phyloP scores from a whole-genome alignment of 2,113 vertebrate species.

The Rhabdornis inornatus region DNA sequence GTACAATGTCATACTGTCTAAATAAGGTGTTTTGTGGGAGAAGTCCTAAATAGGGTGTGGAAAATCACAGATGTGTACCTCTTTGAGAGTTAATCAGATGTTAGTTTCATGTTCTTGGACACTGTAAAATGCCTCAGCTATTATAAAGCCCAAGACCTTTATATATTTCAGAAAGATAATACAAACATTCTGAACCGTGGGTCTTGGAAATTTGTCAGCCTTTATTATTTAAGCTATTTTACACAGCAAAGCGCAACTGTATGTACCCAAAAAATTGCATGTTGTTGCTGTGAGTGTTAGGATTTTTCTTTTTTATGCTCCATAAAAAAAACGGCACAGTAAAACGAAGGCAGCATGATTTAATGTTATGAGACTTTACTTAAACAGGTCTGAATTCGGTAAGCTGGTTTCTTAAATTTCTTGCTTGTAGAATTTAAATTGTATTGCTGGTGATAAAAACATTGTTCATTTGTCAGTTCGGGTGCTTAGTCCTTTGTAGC shows the following conservation, averaged over 20 bases:
- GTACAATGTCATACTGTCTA: background rate
- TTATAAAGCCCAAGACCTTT: background rate
- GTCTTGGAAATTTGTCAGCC: fast-evolving
- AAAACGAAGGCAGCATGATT: background rate
- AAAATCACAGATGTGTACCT: fast-evolving
- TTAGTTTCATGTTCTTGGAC: background rate
- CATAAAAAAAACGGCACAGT: background rate
- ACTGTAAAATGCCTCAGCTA: background rate
- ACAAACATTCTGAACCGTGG: background rate
- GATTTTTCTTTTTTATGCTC: background rate
- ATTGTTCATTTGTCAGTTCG: background rate
- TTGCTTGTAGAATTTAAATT: background rate
- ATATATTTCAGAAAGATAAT: background rate
- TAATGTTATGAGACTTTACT: background rate
- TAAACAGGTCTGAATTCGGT: background rate
- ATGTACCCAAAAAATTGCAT: background rate
- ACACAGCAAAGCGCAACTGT: background rate
- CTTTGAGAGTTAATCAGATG: background rate
- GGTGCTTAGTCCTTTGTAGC: background rate
- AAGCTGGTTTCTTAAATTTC: background rate
- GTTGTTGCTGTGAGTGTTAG: background rate
- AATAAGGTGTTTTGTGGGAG: background rate
- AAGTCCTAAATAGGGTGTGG: background rate
- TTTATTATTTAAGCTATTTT: background rate
- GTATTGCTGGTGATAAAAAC: background rate